Conservation (phyloP, 2,113 vertebrate genomes). For the Pachypanchax playfairii region DNA sequence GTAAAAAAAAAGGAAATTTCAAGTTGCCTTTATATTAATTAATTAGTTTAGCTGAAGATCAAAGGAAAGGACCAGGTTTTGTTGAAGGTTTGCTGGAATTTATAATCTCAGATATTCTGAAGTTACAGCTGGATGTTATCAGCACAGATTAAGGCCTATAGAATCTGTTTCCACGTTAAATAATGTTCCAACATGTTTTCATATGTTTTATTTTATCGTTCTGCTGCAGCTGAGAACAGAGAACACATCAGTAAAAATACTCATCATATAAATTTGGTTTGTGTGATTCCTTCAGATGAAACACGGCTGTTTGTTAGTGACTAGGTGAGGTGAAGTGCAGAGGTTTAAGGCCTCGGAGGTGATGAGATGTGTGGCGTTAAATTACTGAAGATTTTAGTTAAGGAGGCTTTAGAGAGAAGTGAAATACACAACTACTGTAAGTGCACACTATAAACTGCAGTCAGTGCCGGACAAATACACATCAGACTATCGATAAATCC, state of each 20-base stretch:
- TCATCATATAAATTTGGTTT: background rate
- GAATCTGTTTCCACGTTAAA: no score
- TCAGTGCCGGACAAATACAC: conserved; percentile 57
- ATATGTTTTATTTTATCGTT: background rate
- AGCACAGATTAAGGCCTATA: no score
- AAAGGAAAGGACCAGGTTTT: no score
- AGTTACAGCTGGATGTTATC: background rate
- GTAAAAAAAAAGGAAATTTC: no score
- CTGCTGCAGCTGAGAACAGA: conserved; percentile 3
- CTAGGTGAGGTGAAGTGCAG: conserved; percentile 19
- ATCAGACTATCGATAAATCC: conserved; percentile 32
- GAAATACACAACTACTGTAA: conserved; percentile 46
- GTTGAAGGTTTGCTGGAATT: no score
- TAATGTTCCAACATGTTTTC: no score
- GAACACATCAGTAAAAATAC: no score
- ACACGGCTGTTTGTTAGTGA: background rate
- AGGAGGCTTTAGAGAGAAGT: conserved; percentile 42
- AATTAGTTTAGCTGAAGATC: no score
- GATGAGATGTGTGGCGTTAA: conserved; percentile 36
- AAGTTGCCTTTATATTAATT: no score
- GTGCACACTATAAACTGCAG: conserved; percentile 58
- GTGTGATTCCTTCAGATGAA: background rate
- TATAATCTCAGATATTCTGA: background rate
- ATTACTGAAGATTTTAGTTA: conserved; percentile 36
- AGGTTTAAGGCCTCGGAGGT: conserved; percentile 71